Evolutionary conservation across 1,140 invertebrate species (phyloP).

Genomic region (Melitaea cinxia): DNA sequence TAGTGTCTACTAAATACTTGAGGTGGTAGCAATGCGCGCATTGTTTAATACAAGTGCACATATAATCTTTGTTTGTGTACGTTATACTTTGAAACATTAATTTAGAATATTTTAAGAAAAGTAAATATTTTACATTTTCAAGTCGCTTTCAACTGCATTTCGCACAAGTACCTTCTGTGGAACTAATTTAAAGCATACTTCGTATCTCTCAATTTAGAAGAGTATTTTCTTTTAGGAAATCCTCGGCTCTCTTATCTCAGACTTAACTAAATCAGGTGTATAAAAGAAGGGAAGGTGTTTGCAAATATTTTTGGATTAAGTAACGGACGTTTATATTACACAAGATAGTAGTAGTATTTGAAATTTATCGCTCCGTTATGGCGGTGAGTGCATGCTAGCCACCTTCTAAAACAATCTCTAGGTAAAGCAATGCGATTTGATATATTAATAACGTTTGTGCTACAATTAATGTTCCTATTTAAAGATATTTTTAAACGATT

Average conservation of each 20-base stretch:
- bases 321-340: constrained; percentile 63
- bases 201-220: background rate
- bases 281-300: constrained; percentile 25
- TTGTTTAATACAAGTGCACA: constrained; percentile 75
- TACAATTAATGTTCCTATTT: no score
- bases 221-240: constrained; percentile 4
- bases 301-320: constrained; percentile 66
- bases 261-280: constrained; percentile 14
- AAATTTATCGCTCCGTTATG: constrained; percentile 68
- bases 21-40: constrained; percentile 63
- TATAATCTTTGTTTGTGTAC: constrained; percentile 66
- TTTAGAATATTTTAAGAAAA: constrained; percentile 11
- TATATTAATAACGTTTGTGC: background rate
- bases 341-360: constrained; percentile 64
- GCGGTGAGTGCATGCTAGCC: constrained; percentile 59
- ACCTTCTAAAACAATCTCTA: constrained; percentile 35
- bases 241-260: background rate
- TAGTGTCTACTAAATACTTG: constrained; percentile 56
- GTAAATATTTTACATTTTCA: background rate
- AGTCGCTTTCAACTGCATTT: background rate
- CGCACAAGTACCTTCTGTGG: background rate
- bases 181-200: background rate
- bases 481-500: no score
- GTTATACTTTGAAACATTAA: constrained; percentile 67
- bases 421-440: constrained; percentile 24